phyloP scores from a whole-genome alignment of 2,797 vertebrate genomes.

The Spinus pinus region DNA sequence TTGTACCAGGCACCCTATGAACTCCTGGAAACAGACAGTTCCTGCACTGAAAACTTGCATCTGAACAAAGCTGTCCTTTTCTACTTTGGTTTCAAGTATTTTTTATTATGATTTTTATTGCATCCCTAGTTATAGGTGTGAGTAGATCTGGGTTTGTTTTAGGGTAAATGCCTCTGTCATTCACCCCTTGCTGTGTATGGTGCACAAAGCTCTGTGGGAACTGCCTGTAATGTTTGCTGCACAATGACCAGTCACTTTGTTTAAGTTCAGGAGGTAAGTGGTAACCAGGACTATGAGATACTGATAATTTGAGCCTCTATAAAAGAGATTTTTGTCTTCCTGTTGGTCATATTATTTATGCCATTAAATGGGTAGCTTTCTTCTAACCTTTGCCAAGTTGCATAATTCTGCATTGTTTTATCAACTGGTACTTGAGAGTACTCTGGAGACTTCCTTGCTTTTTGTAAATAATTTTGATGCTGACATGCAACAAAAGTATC shows the following conservation, averaged over 20 bases:
- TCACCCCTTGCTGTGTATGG: background rate
- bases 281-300: background rate
- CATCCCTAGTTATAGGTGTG: background rate
- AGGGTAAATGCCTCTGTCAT: background rate
- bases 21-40: constrained; percentile 10
- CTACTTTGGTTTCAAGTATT: background rate
- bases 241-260: background rate
- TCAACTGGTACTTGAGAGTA: background rate
- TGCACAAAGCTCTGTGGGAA: background rate
- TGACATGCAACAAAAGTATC: background rate
- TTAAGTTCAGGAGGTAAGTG: background rate
- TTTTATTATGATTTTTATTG: background rate
- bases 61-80: background rate
- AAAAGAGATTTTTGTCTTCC: constrained; percentile 30
- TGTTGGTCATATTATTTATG: background rate
- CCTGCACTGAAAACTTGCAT: background rate
- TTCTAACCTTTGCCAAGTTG: background rate
- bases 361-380: background rate
- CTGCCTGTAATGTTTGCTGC: background rate
- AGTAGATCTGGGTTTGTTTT: background rate
- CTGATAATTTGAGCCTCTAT: background rate
- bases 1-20: background rate
- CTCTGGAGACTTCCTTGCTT: background rate
- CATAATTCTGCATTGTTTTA: background rate
- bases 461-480: background rate